A percentile compares a stretch with the other conserved stretches of the same genome.
Evolutionary conservation across 2,113 vertebrate species (phyloP).

Genomic region (Daphoenositta chrysoptera): DNA sequence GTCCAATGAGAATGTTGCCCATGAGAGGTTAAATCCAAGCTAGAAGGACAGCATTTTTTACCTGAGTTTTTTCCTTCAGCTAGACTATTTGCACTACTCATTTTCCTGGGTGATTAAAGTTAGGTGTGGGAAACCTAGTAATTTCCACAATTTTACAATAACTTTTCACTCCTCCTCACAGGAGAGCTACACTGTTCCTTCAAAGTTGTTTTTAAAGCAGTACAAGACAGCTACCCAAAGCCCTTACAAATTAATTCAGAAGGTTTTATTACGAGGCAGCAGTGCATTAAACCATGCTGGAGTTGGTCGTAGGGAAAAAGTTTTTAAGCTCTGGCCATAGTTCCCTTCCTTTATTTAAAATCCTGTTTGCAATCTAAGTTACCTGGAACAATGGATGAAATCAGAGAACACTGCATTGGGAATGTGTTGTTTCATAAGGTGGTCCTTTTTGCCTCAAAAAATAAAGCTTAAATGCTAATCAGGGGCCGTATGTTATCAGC

Average conservation of each 20-base stretch:
- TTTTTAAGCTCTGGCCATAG: background rate
- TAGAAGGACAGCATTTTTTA: background rate
- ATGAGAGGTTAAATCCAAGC: background rate
- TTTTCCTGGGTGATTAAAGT: background rate
- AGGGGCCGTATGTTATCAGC: background rate
- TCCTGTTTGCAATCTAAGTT: background rate
- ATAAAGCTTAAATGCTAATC: background rate
- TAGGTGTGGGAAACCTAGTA: background rate
- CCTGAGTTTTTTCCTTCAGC: background rate
- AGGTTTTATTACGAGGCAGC: background rate
- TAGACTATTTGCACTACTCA: background rate
- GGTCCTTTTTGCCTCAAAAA: background rate
- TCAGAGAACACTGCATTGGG: background rate
- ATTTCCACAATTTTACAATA: background rate
- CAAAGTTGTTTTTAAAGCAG: background rate
- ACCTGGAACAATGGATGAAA: background rate
- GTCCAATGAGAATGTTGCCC: background rate
- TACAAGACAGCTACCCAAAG: background rate
- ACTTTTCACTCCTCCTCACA: background rate
- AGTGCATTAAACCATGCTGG: background rate
- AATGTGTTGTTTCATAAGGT: background rate
- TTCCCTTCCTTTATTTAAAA: background rate
- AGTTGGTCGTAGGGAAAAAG: background rate
- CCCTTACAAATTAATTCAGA: background rate
- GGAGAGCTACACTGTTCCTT: background rate